These are phyloP conservation scores for Meloidogyne chitwoodi DNA, from an alignment of 1,140 invertebrate species.

Conservation along the genomic window DNA sequence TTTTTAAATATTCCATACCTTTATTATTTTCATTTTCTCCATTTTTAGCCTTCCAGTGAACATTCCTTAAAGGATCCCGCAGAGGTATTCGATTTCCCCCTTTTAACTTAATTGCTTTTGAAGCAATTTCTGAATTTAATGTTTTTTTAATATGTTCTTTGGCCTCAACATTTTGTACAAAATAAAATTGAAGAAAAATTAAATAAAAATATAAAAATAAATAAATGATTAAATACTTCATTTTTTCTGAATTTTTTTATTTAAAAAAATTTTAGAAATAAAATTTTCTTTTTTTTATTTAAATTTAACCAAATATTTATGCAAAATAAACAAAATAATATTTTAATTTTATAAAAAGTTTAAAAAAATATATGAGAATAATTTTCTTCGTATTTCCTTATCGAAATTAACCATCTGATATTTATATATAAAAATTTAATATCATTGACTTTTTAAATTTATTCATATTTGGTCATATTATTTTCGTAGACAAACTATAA, in stretches of 20 bases:
- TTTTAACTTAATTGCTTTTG: background rate
- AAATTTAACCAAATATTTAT: too few species aligned
- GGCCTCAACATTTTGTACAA: background rate
- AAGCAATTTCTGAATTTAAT: background rate
- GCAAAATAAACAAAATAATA: too few species aligned
- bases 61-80: background rate
- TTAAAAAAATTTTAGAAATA: too few species aligned
- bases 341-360: background rate
- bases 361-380: background rate
- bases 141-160: background rate
- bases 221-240: background rate
- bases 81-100: conserved; percentile 2
- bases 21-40: background rate
- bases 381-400: background rate
- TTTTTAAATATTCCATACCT: background rate
- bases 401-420: too few species aligned
- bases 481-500: too few species aligned
- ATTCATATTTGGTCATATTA: too few species aligned
- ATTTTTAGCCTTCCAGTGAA: background rate
- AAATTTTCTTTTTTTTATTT: too few species aligned
- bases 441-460: too few species aligned
- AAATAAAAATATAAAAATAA: background rate
- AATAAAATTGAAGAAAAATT: background rate
- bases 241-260: too few species aligned
- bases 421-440: too few species aligned